phyloP scores from a whole-genome alignment of 1,140 invertebrate species.

The Zeugodacus cucurbitae region DNA sequence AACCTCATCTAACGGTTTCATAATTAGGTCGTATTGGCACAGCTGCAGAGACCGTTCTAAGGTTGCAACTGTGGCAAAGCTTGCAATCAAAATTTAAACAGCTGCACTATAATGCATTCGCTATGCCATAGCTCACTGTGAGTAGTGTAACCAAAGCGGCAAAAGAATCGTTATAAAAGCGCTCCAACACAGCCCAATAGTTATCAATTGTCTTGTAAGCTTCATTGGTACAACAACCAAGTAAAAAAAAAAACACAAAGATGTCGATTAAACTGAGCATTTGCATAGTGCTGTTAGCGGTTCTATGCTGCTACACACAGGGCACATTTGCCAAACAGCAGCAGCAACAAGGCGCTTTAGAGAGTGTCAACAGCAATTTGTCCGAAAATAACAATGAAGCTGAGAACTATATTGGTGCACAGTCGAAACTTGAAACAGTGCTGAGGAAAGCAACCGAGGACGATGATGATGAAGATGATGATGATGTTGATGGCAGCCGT shows the following conservation, averaged over 20 bases:
- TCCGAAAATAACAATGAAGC: background rate
- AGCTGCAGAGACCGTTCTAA: constrained; percentile 6
- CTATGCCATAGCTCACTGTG: background rate
- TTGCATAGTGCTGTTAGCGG: background rate
- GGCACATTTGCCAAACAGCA: background rate
- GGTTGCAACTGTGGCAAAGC: background rate
- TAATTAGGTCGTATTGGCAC: background rate
- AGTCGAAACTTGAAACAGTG: background rate
- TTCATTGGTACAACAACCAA: background rate
- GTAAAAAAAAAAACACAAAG: background rate
- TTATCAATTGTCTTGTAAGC: background rate
- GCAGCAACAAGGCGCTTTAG: background rate
- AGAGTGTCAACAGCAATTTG: background rate
- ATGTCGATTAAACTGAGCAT: background rate
- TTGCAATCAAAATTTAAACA: background rate
- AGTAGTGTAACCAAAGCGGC: background rate
- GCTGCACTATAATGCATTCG: background rate
- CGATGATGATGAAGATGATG: background rate
- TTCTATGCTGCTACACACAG: background rate
- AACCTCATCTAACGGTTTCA: background rate
- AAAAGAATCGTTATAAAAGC: background rate
- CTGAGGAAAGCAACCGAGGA: background rate
- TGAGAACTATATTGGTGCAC: background rate
- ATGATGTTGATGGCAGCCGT: background rate
- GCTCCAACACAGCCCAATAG: too few relatives aligned